Base-by-base conservation (phyloP, 1,140 invertebrate species). In the Anthonomus grandis region DNA sequence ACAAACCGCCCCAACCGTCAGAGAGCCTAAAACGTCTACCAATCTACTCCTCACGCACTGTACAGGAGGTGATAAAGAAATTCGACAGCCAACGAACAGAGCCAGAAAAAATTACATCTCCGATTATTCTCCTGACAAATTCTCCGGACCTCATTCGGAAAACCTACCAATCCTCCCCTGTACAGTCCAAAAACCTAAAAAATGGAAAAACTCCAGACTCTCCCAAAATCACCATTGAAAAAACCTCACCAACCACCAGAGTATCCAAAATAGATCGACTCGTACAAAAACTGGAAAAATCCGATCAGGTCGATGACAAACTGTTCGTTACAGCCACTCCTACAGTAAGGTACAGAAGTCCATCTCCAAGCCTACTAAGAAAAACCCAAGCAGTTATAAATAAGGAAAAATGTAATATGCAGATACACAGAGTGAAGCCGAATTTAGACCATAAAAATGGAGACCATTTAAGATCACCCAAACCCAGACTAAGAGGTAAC, bases 51-150 rank as follows among this genome's bases (percentile, higher is more conserved):
- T 65, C 67, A n/a, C 65, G 65, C 48, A 63, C 62, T 18, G 68
- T 71, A 10, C 65, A 68, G n/a, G 64, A 57, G 38, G 62, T 63
- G 18, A 69, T 68, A 39, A 68, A 66, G 41, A 71, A 71, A 66
- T 70, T 71, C 48, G 64, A 70, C 39, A 47, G 55, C 8, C 39
- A 59, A 24, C 47, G 47, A 24, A 58, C 59, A 25, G 22, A 52
- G 13, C 25, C 47, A 4, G 12, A 52, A 22, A 6, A 41, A 31
- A 23, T 36, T 10, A 36, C 12, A 49, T 34, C 46, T 12, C 23
- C 44, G 27, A n/a, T 1, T n/a, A 5, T 13, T 13, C 9, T 24
- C 31, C 31, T 3, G 6, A 1, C 36, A 10, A 10, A 38, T 13
- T 31, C 34, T 12, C 49, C 25, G 21, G 17, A n/a, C 24, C 10